Percentiles rank a stretch among this genome's conserved stretches.
Evolutionary conservation across 2,113 vertebrate species (phyloP).

Genomic region (Callipepla squamata): DNA sequence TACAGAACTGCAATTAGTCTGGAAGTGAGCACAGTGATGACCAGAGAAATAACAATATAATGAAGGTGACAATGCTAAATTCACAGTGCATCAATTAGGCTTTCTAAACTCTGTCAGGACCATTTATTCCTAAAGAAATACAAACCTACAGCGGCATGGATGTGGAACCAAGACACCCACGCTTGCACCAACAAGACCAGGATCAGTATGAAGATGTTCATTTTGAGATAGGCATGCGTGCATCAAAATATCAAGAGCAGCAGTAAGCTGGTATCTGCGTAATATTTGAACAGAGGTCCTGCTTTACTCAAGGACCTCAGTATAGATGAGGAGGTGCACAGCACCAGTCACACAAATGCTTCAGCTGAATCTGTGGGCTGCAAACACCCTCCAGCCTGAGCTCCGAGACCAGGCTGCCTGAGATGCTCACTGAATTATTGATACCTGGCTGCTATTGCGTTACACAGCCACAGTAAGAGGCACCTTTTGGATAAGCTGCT

Average conservation of each 20-base stretch:
- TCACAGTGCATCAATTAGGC: neutral
- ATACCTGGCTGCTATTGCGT: neutral
- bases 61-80: neutral
- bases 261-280: too few species aligned
- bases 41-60: neutral
- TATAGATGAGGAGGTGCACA: fast-evolving
- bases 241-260: neutral
- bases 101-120: neutral
- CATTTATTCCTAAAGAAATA: constrained; percentile 46
- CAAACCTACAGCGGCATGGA: neutral
- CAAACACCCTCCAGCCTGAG: neutral
- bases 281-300: neutral
- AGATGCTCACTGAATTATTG: neutral
- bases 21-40: neutral
- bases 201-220: neutral
- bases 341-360: fast-evolving
- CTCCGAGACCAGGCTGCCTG: neutral
- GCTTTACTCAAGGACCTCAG: neutral
- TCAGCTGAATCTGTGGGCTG: neutral
- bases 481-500: neutral
- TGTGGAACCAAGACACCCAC: neutral
- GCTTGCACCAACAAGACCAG: neutral
- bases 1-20: neutral
- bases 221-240: fast-evolving
- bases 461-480: neutral